phyloP scores from a whole-genome alignment of 2,113 vertebrate species.

The Muntiacus reevesi region DNA sequence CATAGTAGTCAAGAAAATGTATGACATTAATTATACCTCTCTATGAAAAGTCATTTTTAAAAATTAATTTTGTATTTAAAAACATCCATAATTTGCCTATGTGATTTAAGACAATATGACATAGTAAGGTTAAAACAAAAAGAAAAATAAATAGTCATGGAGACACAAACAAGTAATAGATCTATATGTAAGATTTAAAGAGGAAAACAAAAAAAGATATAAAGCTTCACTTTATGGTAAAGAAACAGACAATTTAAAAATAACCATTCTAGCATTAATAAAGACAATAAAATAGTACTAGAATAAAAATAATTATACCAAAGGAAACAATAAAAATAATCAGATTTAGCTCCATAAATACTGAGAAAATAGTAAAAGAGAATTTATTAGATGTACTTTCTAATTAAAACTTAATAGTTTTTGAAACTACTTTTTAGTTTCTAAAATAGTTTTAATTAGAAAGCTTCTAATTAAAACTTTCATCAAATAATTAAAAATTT shows the following conservation, averaged over 20 bases:
- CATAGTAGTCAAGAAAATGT: neutral
- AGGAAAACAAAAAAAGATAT: neutral
- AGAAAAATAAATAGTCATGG: neutral
- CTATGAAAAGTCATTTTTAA: neutral
- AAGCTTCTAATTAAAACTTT: neutral
- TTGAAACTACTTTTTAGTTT: neutral
- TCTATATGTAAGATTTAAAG: neutral
- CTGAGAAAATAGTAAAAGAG: neutral
- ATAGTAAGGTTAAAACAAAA: neutral
- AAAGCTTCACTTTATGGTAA: neutral
- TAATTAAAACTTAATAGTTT: neutral
- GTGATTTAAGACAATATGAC: neutral
- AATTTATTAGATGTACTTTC: neutral
- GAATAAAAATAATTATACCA: neutral
- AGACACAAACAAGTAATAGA: neutral
- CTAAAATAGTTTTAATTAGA: neutral
- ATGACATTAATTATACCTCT: neutral
- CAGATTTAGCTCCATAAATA: neutral
- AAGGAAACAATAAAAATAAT: neutral
- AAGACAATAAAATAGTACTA: neutral
- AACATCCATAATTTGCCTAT: neutral
- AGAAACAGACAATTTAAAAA: neutral
- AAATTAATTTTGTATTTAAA: neutral
- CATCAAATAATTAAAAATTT: neutral
- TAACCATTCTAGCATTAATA: neutral